Conservation (phyloP, 2,113 vertebrate species). For the Synodontis membranacea region DNA sequence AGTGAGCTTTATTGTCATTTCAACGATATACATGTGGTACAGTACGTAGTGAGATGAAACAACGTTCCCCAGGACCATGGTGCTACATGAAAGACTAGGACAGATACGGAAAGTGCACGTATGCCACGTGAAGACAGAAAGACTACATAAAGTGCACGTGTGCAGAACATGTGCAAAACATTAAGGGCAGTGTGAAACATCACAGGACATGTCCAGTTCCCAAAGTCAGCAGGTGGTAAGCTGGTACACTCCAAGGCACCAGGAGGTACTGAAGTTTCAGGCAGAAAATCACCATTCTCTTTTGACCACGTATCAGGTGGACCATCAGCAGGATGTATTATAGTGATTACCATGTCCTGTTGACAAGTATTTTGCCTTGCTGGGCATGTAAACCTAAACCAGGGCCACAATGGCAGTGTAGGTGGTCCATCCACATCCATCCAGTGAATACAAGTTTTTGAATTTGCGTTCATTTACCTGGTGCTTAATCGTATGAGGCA, state of each 20-base stretch:
- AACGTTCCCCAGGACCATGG: too few species aligned
- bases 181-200: too few species aligned
- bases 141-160: too few species aligned
- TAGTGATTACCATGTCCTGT: not conserved
- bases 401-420: not conserved
- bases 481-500: not conserved
- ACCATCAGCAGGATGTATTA: not conserved
- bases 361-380: not conserved
- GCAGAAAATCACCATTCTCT: not conserved
- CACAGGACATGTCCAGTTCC: too few species aligned
- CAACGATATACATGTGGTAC: too few species aligned
- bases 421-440: not conserved
- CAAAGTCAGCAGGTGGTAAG: too few species aligned
- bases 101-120: too few species aligned
- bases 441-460: not conserved
- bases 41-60: too few species aligned
- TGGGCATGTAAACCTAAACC: not conserved
- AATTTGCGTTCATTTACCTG: slow-evolving; percentile 4
- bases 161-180: too few species aligned
- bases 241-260: not conserved
- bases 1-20: too few species aligned
- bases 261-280: not conserved
- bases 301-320: not conserved
- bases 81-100: too few species aligned
- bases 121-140: too few species aligned